phyloP scores from a whole-genome alignment of 2,113 vertebrate species.

The Polypterus bichir region DNA sequence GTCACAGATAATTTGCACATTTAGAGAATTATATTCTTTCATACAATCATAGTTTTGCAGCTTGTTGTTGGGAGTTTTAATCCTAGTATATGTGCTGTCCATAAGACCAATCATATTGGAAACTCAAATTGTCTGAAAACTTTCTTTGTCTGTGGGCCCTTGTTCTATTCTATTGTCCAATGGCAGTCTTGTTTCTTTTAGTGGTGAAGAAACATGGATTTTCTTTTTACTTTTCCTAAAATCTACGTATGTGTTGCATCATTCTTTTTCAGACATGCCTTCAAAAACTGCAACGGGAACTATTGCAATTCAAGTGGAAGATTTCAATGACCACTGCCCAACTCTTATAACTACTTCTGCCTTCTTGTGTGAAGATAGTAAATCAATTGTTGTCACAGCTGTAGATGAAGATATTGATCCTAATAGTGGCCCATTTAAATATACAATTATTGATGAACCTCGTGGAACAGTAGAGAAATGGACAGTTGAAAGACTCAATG shows the following conservation, averaged over 20 bases:
- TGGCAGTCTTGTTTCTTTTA: not conserved
- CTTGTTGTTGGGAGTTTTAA: no score
- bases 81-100: no score
- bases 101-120: no score
- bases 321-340: constrained; percentile 84
- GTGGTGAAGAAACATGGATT: not conserved
- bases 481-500: constrained; percentile 53
- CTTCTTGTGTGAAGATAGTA: constrained; percentile 47
- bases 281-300: constrained; percentile 75
- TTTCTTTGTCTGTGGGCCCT: not conserved
- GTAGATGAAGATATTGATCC: constrained; percentile 56
- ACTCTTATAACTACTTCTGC: constrained; percentile 35
- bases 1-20: no score
- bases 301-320: constrained; percentile 58
- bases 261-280: constrained; percentile 39
- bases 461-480: constrained; percentile 42
- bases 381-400: constrained; percentile 55
- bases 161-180: not conserved
- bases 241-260: not conserved
- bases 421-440: constrained; percentile 65
- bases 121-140: no score
- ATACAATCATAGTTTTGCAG: no score
- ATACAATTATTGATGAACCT: constrained; percentile 46
- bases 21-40: no score
- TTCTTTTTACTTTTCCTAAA: not conserved